phyloP scores from a whole-genome alignment of 2,797 vertebrate species.

The Sandelia bainsii region DNA sequence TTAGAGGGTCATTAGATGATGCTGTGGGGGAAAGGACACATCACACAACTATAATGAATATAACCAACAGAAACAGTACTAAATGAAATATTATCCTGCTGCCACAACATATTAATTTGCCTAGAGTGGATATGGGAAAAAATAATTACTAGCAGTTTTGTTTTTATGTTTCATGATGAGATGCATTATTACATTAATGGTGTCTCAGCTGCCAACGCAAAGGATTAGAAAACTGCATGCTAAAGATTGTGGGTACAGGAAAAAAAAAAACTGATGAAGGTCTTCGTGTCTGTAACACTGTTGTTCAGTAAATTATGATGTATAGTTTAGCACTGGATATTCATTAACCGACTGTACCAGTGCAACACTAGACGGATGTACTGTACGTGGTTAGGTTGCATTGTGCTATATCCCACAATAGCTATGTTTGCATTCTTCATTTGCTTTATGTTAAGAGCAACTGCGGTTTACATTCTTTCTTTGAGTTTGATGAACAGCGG shows the following conservation, averaged over 20 bases:
- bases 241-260: neutral
- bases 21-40: neutral
- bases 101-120: constrained; percentile 8
- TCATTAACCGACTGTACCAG: no score
- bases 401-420: neutral
- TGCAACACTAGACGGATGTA: neutral
- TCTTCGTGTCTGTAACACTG: neutral
- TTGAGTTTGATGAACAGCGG: no score
- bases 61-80: constrained; percentile 4
- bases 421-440: neutral
- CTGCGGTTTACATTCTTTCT: no score
- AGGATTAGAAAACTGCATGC: constrained; percentile 16
- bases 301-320: no score
- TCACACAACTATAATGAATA: constrained; percentile 9
- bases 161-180: constrained; percentile 26
- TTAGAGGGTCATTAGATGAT: constrained; percentile 18
- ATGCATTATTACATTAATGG: constrained; percentile 9
- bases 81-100: constrained; percentile 8
- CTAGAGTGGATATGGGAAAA: neutral
- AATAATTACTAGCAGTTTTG: constrained; percentile 16
- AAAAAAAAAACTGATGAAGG: constrained; percentile 8
- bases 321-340: neutral
- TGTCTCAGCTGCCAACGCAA: constrained; percentile 12
- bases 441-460: no score
- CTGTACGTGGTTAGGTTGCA: neutral